Evolutionary conservation across 2,888 invertebrate species (phyloP), one percentile per base, ranked within the genome.

Genomic region (Mystacides longicornis): DNA sequence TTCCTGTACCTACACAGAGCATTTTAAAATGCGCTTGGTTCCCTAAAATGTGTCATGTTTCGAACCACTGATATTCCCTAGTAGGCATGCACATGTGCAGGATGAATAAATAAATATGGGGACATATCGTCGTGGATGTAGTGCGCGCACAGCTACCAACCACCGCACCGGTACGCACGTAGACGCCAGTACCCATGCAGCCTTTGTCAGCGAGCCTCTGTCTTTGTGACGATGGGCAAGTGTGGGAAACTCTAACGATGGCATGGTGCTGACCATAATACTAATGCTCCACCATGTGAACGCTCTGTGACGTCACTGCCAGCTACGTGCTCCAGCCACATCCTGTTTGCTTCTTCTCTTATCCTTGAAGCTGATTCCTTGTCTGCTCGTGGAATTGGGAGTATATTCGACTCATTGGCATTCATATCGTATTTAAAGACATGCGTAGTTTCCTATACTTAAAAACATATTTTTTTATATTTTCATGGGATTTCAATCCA

Each of bases 21-120:
- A n/a, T n/a, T n/a, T n/a, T n/a, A n/a, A n/a, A n/a, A n/a, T n/a
- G n/a, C n/a, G n/a, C n/a, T n/a, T n/a, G n/a, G n/a, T n/a, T n/a
- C n/a, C n/a, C n/a, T n/a, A n/a, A n/a, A n/a, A n/a, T n/a, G n/a
- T n/a, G n/a, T n/a, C n/a, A n/a, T n/a, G n/a, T n/a, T n/a, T n/a
- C n/a, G n/a, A n/a, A n/a, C n/a, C n/a, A n/a, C n/a, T n/a, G n/a
- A n/a, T n/a, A n/a, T n/a, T n/a, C n/a, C n/a, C n/a, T n/a, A 37
- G 16, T 37, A 14, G 37, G 14, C 37, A 37, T 7, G 37, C 37
- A 37, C 37, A 37, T 37, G 37, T 37, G 37, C 37, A 37, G 37
- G 37, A 37, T 37, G 37, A 37, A 37, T 37, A 37, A n/a, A n/a
- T n/a, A n/a, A 37, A 37, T 37, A 37, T 37, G 37, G 37, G 14